Evolutionary conservation across 1,140 invertebrate genomes (phyloP), one percentile per base, ranked within the genome.

Genomic region (Trypoxylus dichotomus): DNA sequence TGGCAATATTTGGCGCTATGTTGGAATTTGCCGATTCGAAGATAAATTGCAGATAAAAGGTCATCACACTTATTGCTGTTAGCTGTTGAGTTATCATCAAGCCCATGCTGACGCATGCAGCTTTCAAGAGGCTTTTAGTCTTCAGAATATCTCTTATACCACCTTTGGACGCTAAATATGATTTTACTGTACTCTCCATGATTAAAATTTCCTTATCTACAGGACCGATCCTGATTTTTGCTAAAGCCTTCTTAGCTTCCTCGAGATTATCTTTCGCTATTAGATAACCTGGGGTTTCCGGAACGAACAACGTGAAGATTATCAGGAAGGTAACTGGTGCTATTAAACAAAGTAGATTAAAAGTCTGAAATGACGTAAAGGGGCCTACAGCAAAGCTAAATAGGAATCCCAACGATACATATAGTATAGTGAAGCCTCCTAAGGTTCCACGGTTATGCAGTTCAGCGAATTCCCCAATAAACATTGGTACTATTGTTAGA

Each of bases 41-140:
- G 8, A 77, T 71, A 11, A 72, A 24, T 72, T 77, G 76, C 19
- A 29, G 21, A 41, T 77, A 77, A 32, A 95, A 94, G 27, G 95
- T 89, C 1, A 96, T 91, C 2, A 93, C 92, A 85, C 94, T 95
- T 81, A 94, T 94, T 21, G 94, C 94, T 2, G 91, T 92, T 11
- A 94, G 86, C 84, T 94, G 93, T 81, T 94, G 93, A 85, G 92
- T 92, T 74, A 89, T 85, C 74, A 93, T 91, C 43, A 95, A 85
- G 0, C 90, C 89, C 77, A 92, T 90, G 0, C 91, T 91, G 60
- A 94, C 91, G 54, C 92, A 86, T 74, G 95, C 84, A 0, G 90
- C 91, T 78, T 90, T 91, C n/a, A 89, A 85, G 82, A 91, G 90
- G 1, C 87, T 83, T 47, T 85, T 85, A 10, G 85, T 87, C n/a